Evolutionary conservation across 2,888 invertebrate species (phyloP).

Genomic region (Aphodius sticticus): DNA sequence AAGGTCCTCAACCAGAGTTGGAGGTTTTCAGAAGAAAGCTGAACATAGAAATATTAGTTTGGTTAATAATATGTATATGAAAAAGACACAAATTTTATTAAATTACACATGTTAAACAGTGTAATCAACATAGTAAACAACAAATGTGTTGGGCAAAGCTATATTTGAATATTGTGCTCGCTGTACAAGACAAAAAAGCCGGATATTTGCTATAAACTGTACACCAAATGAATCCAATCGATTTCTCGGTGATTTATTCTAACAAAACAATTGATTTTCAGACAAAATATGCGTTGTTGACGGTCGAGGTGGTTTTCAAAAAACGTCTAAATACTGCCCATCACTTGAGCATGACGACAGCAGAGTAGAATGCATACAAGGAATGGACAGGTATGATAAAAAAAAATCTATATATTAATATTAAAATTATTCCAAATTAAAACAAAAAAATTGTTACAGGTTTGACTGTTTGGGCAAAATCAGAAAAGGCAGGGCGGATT

Average conservation of each 20-base stretch:
- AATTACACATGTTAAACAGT: too few species aligned
- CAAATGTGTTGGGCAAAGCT: too few species aligned
- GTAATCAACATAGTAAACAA: too few species aligned
- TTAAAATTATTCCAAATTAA: too few species aligned
- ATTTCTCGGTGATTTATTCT: neutral
- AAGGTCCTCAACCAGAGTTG: too few species aligned
- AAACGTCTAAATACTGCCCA: conserved; percentile 71
- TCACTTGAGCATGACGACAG: conserved; percentile 65
- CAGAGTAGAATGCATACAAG: conserved; percentile 75
- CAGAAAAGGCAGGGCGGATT: conserved; percentile 80
- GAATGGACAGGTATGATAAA: conserved; percentile 69
- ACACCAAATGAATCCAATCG: neutral
- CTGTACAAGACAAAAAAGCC: too few species aligned
- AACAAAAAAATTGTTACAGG: conserved; percentile 61
- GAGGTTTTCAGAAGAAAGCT: too few species aligned
- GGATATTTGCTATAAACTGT: neutral
- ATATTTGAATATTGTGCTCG: too few species aligned
- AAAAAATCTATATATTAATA: neutral
- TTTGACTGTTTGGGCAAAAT: conserved; percentile 83
- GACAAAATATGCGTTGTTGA: conserved; percentile 78
- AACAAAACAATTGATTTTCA: conserved; percentile 50
- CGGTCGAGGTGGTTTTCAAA: conserved; percentile 68
- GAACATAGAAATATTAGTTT: too few species aligned
- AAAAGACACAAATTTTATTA: too few species aligned
- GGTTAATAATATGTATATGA: too few species aligned